Evolutionary conservation across 2,113 vertebrate species (phyloP).

Genomic region (Anseranas semipalmata): DNA sequence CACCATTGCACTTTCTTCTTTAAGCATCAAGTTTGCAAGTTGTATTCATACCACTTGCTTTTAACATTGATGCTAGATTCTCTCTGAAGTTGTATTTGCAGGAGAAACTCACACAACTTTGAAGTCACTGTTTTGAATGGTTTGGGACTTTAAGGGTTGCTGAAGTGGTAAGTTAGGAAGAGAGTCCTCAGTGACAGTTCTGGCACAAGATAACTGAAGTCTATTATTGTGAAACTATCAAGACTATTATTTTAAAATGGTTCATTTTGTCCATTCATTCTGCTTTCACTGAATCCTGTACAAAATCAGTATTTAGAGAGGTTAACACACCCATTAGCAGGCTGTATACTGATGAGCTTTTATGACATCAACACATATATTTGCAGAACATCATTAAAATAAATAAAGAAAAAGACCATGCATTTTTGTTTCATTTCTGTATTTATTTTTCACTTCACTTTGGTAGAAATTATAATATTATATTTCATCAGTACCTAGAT

Average conservation of each 20-base stretch:
- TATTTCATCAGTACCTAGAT: not conserved
- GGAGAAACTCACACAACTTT: not conserved
- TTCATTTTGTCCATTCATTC: not conserved
- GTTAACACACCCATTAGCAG: not conserved
- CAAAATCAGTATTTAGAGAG: not conserved
- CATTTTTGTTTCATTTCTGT: accelerated
- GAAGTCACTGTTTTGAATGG: not conserved
- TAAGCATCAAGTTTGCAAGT: not conserved
- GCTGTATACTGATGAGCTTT: not conserved
- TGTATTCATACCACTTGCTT: not conserved
- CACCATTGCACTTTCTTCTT: not conserved
- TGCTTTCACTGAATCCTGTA: not conserved
- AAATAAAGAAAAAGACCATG: not conserved
- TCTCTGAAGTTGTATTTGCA: not conserved
- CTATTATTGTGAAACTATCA: not conserved
- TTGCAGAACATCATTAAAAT: not conserved
- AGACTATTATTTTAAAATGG: not conserved
- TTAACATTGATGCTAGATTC: not conserved
- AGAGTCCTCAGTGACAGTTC: not conserved
- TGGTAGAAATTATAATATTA: not conserved
- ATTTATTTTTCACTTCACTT: not conserved
- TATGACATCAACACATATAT: not conserved
- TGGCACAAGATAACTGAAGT: not conserved
- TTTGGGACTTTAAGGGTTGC: not conserved
- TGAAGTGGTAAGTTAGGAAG: not conserved